Evolutionary conservation across 2,888 invertebrate species (phyloP), one percentile per base, ranked within the genome.

Genomic region (Ophion costatus): DNA sequence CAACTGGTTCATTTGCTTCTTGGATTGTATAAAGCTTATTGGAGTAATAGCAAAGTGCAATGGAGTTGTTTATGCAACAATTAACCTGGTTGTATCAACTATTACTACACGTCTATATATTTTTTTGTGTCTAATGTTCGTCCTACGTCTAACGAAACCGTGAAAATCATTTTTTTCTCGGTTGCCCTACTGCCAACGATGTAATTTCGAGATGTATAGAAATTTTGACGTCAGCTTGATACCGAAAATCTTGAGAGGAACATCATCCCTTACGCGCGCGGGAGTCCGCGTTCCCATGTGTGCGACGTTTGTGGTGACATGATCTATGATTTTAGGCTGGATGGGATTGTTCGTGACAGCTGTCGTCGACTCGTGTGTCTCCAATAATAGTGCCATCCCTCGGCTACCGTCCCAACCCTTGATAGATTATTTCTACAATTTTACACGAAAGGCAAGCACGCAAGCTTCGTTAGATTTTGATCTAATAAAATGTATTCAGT

Each of bases 331-430:
- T 61, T 69, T 5, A 5, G n/a, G 59, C 20, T 22, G 29, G 6
- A 24, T 42, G 33, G 3, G 45, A 45, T 69, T 70, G 59, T n/a
- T n/a, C 69, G n/a, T 45, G 20, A n/a, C 51, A 78, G 42, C 59
- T 78, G 78, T 69, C 69, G 61, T 45, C 78, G 56, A 69, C 78
- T 45, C 69, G 51, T 63, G 38, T 69, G 74, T n/a, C 20, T 29
- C 74, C 24, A 59, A 51, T 22, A 63, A 61, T 70, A 69, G 69
- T 38, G n/a, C 14, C 24, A 61, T 61, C 45, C 42, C 20, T 3
- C 11, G 22, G 38, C 45, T 63, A 74, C 22, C 63, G 45, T n/a
- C 5, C 56, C 24, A 70, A 33, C 45, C 7, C 14, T 24, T 24
- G 20, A 20, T 22, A 2, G 11, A 22, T 14, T 67, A 42, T 42